Evolutionary conservation across 1,140 invertebrate species (phyloP).

Genomic region (Melitaea cinxia): DNA sequence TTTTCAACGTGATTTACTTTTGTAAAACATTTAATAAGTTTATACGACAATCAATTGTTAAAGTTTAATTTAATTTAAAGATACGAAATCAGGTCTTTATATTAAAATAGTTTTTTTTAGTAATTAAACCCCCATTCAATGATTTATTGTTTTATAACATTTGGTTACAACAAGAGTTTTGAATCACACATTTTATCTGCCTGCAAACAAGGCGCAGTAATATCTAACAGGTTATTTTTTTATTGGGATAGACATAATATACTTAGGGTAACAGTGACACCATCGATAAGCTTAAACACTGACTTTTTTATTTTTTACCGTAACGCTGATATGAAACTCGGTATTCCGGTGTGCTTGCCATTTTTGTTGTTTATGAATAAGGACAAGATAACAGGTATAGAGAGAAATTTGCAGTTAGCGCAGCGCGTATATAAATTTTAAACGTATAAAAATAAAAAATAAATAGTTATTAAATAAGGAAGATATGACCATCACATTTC

Average conservation of each 20-base stretch:
- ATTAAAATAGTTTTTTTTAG: too few relatives aligned
- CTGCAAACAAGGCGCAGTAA: constrained; percentile 12
- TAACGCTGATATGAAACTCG: constrained; percentile 25
- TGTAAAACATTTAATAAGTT: too few relatives aligned
- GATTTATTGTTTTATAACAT: neutral
- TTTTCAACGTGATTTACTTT: too few relatives aligned
- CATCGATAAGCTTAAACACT: constrained; percentile 19
- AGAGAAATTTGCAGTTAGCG: neutral
- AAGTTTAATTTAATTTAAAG: too few relatives aligned
- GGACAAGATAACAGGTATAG: neutral
- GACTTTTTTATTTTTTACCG: constrained; percentile 12
- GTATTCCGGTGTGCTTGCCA: constrained; percentile 34
- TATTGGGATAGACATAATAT: constrained; percentile 9
- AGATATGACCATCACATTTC: neutral
- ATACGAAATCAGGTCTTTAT: too few relatives aligned
- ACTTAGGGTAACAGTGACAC: constrained; percentile 13
- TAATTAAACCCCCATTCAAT: too few relatives aligned
- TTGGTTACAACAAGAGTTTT: neutral
- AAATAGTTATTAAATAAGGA: neutral
- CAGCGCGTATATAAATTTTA: neutral
- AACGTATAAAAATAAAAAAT: neutral
- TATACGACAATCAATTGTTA: too few relatives aligned
- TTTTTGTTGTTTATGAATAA: constrained; percentile 24
- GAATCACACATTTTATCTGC: neutral
- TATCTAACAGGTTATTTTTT: constrained; percentile 5